These are phyloP conservation scores for Sapayoa aenigma DNA, from an alignment of 2,113 vertebrate species.

Conservation along the genomic window DNA sequence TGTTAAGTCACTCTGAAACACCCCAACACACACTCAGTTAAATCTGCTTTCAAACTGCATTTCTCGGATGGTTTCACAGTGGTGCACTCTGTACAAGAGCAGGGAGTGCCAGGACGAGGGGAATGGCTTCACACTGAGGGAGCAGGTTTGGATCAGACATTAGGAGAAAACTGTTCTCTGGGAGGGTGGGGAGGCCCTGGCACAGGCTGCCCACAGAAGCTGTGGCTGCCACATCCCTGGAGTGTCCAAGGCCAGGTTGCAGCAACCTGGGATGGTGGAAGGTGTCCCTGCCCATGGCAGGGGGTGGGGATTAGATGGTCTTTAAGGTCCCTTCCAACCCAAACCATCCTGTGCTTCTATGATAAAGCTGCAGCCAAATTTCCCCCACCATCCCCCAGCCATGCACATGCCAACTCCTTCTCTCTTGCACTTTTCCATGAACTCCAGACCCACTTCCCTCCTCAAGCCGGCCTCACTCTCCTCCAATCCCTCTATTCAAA, in stretches of 20 bases:
- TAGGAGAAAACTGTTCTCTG: not conserved
- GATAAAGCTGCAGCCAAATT: not conserved
- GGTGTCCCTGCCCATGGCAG: not conserved
- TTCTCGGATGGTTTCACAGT: not conserved
- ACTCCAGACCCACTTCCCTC: not conserved
- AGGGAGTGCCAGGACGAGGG: not conserved
- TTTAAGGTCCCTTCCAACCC: not conserved
- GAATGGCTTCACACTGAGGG: not conserved
- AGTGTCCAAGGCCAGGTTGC: not conserved
- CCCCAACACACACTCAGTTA: fast-evolving
- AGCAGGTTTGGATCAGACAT: not conserved
- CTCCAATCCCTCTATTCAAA: not conserved
- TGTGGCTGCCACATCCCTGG: not conserved
- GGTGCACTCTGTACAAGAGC: not conserved
- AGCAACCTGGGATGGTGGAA: fast-evolving
- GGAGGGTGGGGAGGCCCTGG: not conserved
- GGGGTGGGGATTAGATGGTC: no score
- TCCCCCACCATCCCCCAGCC: not conserved
- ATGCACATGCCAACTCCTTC: not conserved
- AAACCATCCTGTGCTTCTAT: no score
- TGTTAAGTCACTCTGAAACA: not conserved
- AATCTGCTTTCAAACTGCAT: not conserved
- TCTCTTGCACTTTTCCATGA: not conserved
- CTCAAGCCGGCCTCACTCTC: not conserved
- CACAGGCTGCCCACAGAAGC: not conserved